phyloP scores from a whole-genome alignment of 2,888 invertebrate genomes.

The Cyclophora albipunctata region DNA sequence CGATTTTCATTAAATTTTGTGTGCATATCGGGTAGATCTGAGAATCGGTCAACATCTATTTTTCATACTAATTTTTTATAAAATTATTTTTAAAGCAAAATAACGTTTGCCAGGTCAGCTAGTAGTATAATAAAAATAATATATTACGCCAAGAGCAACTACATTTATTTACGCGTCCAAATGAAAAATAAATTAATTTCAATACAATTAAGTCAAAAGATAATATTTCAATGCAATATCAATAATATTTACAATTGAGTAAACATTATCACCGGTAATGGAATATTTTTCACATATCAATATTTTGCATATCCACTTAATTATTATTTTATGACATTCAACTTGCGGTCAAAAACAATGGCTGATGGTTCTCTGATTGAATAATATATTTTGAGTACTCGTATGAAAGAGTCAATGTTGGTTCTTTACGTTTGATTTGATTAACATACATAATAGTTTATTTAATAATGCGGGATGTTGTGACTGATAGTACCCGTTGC shows the following conservation, averaged over 20 bases:
- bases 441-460: not conserved
- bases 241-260: conserved; percentile 26
- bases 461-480: too few species aligned
- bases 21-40: too few species aligned
- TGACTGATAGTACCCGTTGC: too few species aligned
- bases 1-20: too few species aligned
- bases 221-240: conserved; percentile 40
- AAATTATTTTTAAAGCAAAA: too few species aligned
- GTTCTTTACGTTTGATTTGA: conserved; percentile 16
- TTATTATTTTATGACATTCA: conserved; percentile 15
- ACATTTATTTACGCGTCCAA: too few species aligned
- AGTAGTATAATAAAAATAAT: too few species aligned
- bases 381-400: not conserved
- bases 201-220: not conserved
- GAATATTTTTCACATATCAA: conserved; percentile 6
- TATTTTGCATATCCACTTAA: conserved; percentile 6
- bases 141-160: too few species aligned
- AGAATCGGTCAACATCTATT: too few species aligned
- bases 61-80: too few species aligned
- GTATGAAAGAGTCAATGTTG: not conserved
- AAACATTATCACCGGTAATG: conserved; percentile 26
- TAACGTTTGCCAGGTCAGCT: too few species aligned
- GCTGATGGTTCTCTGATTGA: conserved; percentile 5
- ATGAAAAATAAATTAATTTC: not conserved
- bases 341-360: conserved; percentile 10